A percentile compares a stretch with the other conserved stretches of the same genome.
phyloP scores from a whole-genome alignment of 2,113 vertebrate species.

The Onychorhynchus coronatus region DNA sequence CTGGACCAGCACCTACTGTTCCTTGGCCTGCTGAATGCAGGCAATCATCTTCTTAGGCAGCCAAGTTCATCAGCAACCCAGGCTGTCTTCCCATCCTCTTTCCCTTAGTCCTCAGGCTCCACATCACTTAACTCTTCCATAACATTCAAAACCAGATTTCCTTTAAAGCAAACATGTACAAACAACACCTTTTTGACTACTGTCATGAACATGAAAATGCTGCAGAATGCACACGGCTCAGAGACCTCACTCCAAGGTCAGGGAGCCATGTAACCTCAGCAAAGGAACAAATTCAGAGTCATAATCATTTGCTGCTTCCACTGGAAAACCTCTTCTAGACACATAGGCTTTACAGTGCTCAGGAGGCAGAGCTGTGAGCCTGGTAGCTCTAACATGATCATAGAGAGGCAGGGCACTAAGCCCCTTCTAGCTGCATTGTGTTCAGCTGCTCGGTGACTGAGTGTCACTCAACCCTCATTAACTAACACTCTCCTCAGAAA shows the following conservation, averaged over 20 bases:
- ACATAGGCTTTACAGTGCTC: not conserved
- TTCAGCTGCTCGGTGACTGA: not conserved
- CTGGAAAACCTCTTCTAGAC: not conserved
- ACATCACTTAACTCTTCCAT: not conserved
- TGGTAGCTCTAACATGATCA: not conserved
- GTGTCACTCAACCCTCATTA: not conserved
- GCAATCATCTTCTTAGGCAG: not conserved
- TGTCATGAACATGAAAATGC: not conserved
- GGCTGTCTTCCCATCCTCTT: not conserved
- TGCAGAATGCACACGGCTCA: not conserved
- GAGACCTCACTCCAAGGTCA: not conserved
- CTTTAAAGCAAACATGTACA: not conserved
- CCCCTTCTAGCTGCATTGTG: not conserved
- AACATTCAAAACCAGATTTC: constrained; percentile 6
- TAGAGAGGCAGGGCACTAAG: not conserved
- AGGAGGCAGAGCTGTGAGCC: not conserved
- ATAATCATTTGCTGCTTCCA: not conserved
- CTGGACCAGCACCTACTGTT: not conserved
- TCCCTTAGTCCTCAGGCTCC: not conserved
- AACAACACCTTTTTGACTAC: constrained; percentile 2
- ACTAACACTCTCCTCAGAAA: not conserved
- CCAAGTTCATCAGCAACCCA: not conserved
- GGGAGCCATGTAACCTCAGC: not conserved
- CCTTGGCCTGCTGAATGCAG: not conserved
- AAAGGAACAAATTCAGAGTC: not conserved